Percentiles rank a stretch among this genome's conserved stretches.
These are phyloP conservation scores for Macrochelys suwanniensis DNA, from an alignment of 2,797 vertebrate species.

Conservation along the genomic window DNA sequence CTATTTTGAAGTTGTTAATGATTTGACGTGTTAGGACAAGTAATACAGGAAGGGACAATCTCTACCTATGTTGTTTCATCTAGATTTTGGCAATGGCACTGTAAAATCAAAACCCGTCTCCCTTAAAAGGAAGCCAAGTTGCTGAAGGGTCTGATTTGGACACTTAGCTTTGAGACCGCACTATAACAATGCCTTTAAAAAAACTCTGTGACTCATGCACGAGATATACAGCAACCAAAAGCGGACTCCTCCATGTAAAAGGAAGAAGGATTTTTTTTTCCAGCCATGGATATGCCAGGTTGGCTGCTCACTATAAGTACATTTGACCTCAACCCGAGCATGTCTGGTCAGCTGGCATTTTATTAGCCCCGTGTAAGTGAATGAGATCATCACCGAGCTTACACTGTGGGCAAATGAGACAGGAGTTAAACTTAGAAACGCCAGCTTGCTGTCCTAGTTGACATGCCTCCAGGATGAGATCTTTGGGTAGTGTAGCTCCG, in stretches of 20 bases:
- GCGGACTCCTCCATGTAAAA: background rate
- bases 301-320: background rate
- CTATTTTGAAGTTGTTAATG: constrained; percentile 54
- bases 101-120: constrained; percentile 27
- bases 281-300: background rate
- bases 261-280: background rate
- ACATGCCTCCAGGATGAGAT: background rate
- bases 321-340: background rate
- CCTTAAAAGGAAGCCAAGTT: constrained; percentile 24
- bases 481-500: background rate
- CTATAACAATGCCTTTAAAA: constrained; percentile 24
- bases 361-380: background rate
- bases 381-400: background rate
- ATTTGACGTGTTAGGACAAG: constrained; percentile 51
- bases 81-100: constrained; percentile 39
- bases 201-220: background rate
- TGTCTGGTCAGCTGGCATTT: constrained; percentile 19
- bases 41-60: constrained; percentile 51
- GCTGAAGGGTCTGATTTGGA: background rate
- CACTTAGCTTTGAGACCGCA: constrained; percentile 11
- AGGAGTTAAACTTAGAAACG: constrained; percentile 18
- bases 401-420: background rate
- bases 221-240: background rate
- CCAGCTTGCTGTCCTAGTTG: background rate
- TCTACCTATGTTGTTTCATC: constrained; percentile 38